A percentile compares a stretch with the other conserved stretches of the same genome.
phyloP scores from a whole-genome alignment of 1,140 invertebrate species.

The Aphelinus certus region DNA sequence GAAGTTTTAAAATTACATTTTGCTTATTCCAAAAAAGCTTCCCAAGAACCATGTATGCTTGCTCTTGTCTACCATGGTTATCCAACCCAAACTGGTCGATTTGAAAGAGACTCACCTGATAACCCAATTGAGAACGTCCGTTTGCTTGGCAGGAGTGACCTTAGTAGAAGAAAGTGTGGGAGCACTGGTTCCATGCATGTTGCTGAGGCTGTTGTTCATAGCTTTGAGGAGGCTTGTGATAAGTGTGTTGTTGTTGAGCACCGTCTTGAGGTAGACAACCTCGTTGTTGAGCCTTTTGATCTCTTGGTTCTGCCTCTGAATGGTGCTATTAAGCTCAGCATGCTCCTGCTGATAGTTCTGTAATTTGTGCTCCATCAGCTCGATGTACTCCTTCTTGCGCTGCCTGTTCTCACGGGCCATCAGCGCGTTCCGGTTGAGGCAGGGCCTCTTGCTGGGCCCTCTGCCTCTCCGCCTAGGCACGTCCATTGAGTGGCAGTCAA shows the following conservation, averaged over 20 bases:
- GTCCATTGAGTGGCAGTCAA: too few relatives aligned
- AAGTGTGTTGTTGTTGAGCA: constrained; percentile 65
- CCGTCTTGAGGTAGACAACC: constrained; percentile 65
- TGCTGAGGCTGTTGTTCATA: constrained; percentile 55
- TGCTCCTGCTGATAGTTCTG: constrained; percentile 61
- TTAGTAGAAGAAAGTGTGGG: neutral
- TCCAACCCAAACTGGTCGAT: neutral
- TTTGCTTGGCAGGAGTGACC: neutral
- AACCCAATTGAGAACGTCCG: constrained; percentile 13
- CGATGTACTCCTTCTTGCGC: constrained; percentile 69
- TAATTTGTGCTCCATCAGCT: constrained; percentile 67
- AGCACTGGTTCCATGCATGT: constrained; percentile 14
- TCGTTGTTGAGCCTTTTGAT: constrained; percentile 64
- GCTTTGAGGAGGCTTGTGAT: constrained; percentile 63
- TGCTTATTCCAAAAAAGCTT: neutral
- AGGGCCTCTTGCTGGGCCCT: constrained; percentile 57
- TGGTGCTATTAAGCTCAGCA: constrained; percentile 59
- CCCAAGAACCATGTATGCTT: neutral
- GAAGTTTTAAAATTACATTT: neutral
- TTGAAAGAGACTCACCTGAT: constrained; percentile 18
- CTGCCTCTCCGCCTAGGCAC: constrained; percentile 45
- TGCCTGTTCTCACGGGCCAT: constrained; percentile 70
- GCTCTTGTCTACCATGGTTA: neutral
- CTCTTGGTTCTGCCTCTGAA: constrained; percentile 63
- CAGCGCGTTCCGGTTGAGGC: constrained; percentile 65